Percentiles rank a stretch among this genome's conserved stretches.
Evolutionary conservation across 2,113 vertebrate species (phyloP).

Genomic region (Pangasianodon gigas): DNA sequence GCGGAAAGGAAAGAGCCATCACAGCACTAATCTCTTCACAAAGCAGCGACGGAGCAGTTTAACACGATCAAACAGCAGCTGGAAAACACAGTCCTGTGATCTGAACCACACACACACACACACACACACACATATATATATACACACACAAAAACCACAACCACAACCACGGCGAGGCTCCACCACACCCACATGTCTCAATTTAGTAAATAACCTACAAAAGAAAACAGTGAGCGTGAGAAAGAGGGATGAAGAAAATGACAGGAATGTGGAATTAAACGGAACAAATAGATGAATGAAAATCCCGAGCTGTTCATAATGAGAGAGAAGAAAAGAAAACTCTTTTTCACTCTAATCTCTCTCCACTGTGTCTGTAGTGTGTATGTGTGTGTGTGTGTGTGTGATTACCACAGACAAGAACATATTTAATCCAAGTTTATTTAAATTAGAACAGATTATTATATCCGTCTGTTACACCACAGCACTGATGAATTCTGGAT

Average conservation of each 20-base stretch:
- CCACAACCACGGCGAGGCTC: background rate
- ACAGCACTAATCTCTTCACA: slow-evolving; percentile 57
- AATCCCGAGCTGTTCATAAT: background rate
- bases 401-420: too few relatives aligned
- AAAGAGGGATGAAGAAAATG: background rate
- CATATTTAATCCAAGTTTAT: background rate
- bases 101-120: slow-evolving; percentile 9
- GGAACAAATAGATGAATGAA: background rate
- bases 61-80: slow-evolving; percentile 59
- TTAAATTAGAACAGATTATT: background rate
- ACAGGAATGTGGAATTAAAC: background rate
- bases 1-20: slow-evolving; percentile 52
- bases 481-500: background rate
- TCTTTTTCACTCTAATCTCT: background rate
- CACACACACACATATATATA: slow-evolving; percentile 2
- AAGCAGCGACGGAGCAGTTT: slow-evolving; percentile 57
- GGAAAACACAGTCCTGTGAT: slow-evolving; percentile 30
- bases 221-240: slow-evolving; percentile 15
- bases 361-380: background rate
- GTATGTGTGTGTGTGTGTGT: slow-evolving; percentile 10
- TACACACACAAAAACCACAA: background rate
- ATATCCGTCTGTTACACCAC: background rate
- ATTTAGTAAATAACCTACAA: background rate
- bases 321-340: background rate
- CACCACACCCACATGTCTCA: slow-evolving; percentile 6